These are phyloP conservation scores for Procambarus clarkii DNA, from an alignment of 1,140 invertebrate genomes.

Conservation along the genomic window DNA sequence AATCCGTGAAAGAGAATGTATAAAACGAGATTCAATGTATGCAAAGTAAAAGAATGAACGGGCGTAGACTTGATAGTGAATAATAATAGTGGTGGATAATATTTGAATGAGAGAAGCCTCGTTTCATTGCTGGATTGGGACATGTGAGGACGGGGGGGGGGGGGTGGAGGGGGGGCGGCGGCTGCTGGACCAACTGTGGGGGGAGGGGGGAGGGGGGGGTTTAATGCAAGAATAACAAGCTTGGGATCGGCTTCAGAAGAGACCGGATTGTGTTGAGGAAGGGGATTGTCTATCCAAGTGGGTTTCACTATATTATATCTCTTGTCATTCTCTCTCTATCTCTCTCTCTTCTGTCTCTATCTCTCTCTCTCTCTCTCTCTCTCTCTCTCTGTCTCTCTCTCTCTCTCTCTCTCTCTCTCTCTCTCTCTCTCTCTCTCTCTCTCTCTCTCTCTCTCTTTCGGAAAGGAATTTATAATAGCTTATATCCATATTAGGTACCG, in stretches of 20 bases:
- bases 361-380: conserved; percentile 30
- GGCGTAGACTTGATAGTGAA: too few relatives aligned
- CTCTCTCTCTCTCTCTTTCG: too few relatives aligned
- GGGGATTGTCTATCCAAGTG: not conserved
- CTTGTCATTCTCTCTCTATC: not conserved
- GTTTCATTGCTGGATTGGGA: too few relatives aligned
- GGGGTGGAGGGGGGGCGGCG: not conserved
- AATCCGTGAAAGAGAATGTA: too few relatives aligned
- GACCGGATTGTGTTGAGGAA: not conserved
- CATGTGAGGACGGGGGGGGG: too few relatives aligned
- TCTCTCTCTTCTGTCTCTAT: not conserved
- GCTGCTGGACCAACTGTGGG: not conserved
- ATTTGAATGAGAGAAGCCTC: too few relatives aligned
- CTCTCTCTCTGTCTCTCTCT: not conserved
- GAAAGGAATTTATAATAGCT: too few relatives aligned
- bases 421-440: not conserved
- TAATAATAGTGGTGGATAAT: too few relatives aligned
- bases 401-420: conserved; percentile 22
- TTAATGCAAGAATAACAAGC: not conserved
- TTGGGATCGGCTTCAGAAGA: not conserved
- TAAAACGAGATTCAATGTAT: too few relatives aligned
- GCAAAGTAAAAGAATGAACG: too few relatives aligned
- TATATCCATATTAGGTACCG: too few relatives aligned
- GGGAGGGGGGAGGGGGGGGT: not conserved
- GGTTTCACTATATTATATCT: not conserved